These are phyloP conservation scores for Athene noctua DNA, from an alignment of 2,113 vertebrate species.

Conservation along the genomic window DNA sequence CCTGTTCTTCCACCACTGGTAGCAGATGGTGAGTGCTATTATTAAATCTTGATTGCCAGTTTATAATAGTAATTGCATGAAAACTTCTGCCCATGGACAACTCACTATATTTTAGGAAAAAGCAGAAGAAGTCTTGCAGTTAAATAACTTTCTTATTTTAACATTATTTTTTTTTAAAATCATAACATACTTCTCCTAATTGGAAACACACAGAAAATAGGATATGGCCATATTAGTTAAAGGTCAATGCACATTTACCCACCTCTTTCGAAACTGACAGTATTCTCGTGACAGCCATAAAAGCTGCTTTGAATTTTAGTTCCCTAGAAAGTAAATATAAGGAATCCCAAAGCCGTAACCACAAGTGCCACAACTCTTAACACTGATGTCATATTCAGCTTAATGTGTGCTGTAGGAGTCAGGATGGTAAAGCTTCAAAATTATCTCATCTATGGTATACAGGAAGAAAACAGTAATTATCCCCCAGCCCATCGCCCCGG, in stretches of 20 bases:
- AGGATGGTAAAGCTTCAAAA: neutral
- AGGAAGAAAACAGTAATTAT: slow-evolving; percentile 22
- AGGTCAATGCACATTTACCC: slow-evolving; percentile 43
- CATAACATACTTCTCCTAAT: slow-evolving; percentile 12
- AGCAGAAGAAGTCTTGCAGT: neutral
- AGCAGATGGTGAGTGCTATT: neutral
- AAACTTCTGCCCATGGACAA: neutral
- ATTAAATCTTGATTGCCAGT: slow-evolving; percentile 22
- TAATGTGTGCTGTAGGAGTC: slow-evolving; percentile 9
- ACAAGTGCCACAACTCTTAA: slow-evolving; percentile 54
- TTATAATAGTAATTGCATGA: neutral
- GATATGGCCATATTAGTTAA: slow-evolving; percentile 16
- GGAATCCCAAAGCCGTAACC: slow-evolving; percentile 48
- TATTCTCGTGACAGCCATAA: slow-evolving; percentile 54
- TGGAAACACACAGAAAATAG: slow-evolving; percentile 49
- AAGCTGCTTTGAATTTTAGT: slow-evolving; percentile 69
- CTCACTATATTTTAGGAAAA: neutral
- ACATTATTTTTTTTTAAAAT: neutral
- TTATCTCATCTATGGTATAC: neutral
- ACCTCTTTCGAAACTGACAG: slow-evolving; percentile 44
- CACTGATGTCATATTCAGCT: slow-evolving; percentile 11
- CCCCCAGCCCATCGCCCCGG: neutral
- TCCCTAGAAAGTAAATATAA: slow-evolving; percentile 70
- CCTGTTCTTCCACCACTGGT: neutral
- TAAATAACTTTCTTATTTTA: slow-evolving; percentile 17